Percentiles rank a stretch among this genome's conserved stretches.
Evolutionary conservation across 2,113 vertebrate genomes (phyloP).

Genomic region (Heliornis fulica): DNA sequence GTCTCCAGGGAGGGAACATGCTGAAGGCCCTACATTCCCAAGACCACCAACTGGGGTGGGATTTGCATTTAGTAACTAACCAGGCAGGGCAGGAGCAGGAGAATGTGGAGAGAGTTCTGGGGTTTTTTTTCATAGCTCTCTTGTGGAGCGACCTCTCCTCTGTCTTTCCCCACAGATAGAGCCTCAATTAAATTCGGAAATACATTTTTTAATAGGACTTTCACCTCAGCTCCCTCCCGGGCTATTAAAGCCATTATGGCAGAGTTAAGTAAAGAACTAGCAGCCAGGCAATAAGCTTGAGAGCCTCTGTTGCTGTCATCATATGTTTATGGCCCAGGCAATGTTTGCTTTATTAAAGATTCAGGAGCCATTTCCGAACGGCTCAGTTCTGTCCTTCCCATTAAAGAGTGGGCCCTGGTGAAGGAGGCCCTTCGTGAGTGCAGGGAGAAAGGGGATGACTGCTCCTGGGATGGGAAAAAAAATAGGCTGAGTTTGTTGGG

Average conservation of each 20-base stretch:
- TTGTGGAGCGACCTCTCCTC: constrained; percentile 43
- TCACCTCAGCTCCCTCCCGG: constrained; percentile 71
- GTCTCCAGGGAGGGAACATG: no score
- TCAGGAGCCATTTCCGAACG: constrained; percentile 67
- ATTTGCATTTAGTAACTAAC: neutral
- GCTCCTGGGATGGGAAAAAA: neutral
- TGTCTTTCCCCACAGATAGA: constrained; percentile 54
- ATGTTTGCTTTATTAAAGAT: constrained; percentile 74
- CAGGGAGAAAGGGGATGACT: neutral
- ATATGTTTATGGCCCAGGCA: constrained; percentile 67
- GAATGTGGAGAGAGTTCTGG: neutral
- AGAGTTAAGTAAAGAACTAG: constrained; percentile 73
- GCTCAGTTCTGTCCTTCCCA: constrained; percentile 51
- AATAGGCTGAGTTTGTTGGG: neutral
- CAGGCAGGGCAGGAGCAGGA: neutral
- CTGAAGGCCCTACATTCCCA: neutral
- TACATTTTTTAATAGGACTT: constrained; percentile 74
- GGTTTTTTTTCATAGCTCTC: constrained; percentile 5
- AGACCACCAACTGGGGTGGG: neutral
- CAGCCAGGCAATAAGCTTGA: constrained; percentile 55
- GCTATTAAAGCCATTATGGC: constrained; percentile 74
- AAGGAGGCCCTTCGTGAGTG: neutral
- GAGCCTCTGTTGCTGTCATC: constrained; percentile 66
- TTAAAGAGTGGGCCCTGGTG: neutral
- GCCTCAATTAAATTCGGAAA: constrained; percentile 73